Evolutionary conservation across 2,888 invertebrate genomes (phyloP), one percentile per base, ranked within the genome.

Genomic region (Scaptomyza polygonia): DNA sequence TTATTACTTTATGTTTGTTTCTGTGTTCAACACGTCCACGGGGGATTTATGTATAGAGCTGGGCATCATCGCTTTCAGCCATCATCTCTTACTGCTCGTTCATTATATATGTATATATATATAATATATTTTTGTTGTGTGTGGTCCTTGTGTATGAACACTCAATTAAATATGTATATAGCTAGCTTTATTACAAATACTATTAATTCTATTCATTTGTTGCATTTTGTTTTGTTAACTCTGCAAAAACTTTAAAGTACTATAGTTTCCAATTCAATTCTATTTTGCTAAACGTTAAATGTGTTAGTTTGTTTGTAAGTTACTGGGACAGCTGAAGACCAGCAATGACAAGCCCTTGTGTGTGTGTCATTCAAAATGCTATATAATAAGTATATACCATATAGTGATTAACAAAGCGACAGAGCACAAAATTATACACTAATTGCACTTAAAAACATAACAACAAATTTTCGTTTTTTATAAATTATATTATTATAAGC

Each of bases 401-500:
- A 21, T 11, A 30, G 27, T 36, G 39, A 18, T 40, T 52, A 44
- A 56, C 59, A 71, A 55, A 48, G 44, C 51, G 57, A 16, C 47
- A 40, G 45, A 40, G 45, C 40, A 47, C 39, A 61, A 56, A 81
- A 81, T 55, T 68, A 78, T 67, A 77, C 53, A 55, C 79, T 72
- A 77, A 55, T 57, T 79, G 45, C 47, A 63, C 83, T 88, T 80
- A 85, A 86, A 80, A 85, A 80, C 64, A 80, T 86, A 80, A 82
- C 86, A 87, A 80, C 86, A 80, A 85, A 75, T 40, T 32, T 14
- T 11, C n/a, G 21, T 21, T 21, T 21, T 21, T 45, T 36, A 16
- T 14, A 39, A 39, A 36, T 54, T 44, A 55, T 34, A 39, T 39
- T 34, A 39, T 39, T 44, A 58, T 51, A 69, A 75, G 69, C 52